Base-by-base conservation (phyloP, 2,113 vertebrate species). In the Periophthalmodon schlosseri region DNA sequence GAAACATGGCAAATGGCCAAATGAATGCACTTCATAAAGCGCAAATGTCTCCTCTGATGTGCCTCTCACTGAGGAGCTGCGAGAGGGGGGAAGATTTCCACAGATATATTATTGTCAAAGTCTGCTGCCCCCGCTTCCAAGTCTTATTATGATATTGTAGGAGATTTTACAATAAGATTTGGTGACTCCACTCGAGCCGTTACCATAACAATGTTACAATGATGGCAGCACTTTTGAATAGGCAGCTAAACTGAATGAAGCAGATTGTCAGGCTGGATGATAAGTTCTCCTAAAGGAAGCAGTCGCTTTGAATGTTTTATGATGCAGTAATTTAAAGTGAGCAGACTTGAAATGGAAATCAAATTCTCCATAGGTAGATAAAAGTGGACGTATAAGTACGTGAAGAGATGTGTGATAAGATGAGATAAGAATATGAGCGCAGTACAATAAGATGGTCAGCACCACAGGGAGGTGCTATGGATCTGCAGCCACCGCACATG, bases 11-110 rank as follows among this genome's bases (percentile, higher is more conserved):
- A 91, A 92, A 92, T 91, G 90, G 91, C 92, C 91, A 93, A 92
- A 93, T 91, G 86, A 93, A 93, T 91, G 89, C 90, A 91, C 90
- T 91, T 92, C 89, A 91, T 92, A 92, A 92, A 92, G 90, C 89
- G 87, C 90, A 89, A 90, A 91, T 92, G 90, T 92, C 92, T 92
- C 88, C 91, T 91, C 91, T 92, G 90, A 93, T 92, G 88, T 91
- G 85, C 88, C 84, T 89, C 87, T 93, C 89, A 88, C 84, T 81
- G 90, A 88, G 86, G 90, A 90, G 86, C 87, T 86, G 87, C 65
- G 86, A 87, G 91, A 79, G 87, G 89, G 86, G 87, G 79, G 80
- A 83, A 89, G 87, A 91, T 91, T 92, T 92, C 89, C 91, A 88
- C 88, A 87, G 89, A 91, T 91, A 92, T 89, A 92, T 92, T 91